Evolutionary conservation across 2,888 invertebrate species (phyloP).

Genomic region (Monoplex corrugatus): DNA sequence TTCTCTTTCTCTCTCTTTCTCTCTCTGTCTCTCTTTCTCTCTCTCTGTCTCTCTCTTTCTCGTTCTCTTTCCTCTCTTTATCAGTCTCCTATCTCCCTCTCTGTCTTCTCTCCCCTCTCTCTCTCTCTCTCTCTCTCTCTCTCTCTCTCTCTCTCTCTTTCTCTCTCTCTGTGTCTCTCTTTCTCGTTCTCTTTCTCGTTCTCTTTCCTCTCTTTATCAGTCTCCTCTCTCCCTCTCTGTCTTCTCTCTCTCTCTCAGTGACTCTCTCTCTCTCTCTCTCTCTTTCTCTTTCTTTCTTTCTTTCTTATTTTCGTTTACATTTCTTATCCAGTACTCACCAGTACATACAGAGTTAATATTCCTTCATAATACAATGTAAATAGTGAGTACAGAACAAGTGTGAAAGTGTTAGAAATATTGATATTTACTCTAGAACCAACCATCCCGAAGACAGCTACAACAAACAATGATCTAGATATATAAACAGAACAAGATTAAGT

Average conservation of each 20-base stretch:
- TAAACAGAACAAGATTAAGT: too few relatives aligned
- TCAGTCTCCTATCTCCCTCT: not conserved
- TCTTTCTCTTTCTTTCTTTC: not conserved
- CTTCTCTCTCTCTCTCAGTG: too few relatives aligned
- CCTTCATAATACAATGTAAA: too few relatives aligned
- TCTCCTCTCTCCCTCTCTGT: too few relatives aligned
- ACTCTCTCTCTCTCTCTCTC: conserved; percentile 16
- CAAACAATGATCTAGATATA: too few relatives aligned
- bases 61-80: not conserved
- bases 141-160: conserved; percentile 20
- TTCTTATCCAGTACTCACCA: too few relatives aligned
- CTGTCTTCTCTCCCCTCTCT: not conserved
- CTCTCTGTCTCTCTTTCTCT: not conserved
- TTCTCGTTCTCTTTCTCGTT: not conserved
- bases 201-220: too few relatives aligned
- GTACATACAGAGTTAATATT: too few relatives aligned
- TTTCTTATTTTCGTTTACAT: not conserved
- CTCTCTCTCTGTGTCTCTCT: conserved; percentile 1
- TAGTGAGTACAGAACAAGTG: too few relatives aligned
- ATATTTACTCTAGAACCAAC: too few relatives aligned
- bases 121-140: conserved; percentile 13
- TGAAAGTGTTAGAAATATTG: too few relatives aligned
- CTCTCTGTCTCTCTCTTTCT: not conserved
- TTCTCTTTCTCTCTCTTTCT: not conserved
- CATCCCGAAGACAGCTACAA: too few relatives aligned